Base-by-base conservation (phyloP, 2,113 vertebrate species). In the Peromyscus polionotus region DNA sequence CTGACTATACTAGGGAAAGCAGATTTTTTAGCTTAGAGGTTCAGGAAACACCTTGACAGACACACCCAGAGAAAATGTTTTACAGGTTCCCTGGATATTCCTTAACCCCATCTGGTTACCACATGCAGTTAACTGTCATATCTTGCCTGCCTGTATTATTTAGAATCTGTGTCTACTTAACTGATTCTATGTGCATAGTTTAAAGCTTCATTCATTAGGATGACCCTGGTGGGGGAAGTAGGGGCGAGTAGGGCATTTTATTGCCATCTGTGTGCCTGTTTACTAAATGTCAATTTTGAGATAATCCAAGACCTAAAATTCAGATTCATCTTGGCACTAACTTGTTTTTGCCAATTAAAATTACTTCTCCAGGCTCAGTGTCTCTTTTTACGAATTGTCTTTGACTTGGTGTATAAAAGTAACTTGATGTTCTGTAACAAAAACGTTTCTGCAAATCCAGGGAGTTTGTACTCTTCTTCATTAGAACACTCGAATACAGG, bases 181-280 rank as follows among this genome's bases (percentile, higher is more conserved):
- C 73, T 93, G 70, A 67, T 76, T 97, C n/a, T 96, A 63, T 86
- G 26, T 86, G 36, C 28, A 68, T 63, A 73, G 59, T 96, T 95
- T 84, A 93, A 93, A 57, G 12, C 20, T 10, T 42, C 31, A 67
- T 8, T 86, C 45, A 80, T 45, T 87, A 90, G 31, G 54, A 96
- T 77, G 48, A 68, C 54, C 76, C 45, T 20, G 31, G 54, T 9
- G 5, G 73, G 61, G 59, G 22, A 36, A 22, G 80, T 22, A 75
- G 26, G 26, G 54, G 5, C 5, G 59, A 67, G 61, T 14, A 57
- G 39, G 10, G 83, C 54, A 75, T 96, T 90, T 90, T 93, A 72
- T 42, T 93, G 3, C 2, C 79, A 87, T 95, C 11, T 10, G 77
- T 31, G 86, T 45, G 73, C n/a, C 19, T n/a, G 39, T 73, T 97